Base-by-base conservation (phyloP, 2,888 invertebrate species). In the Epinotia nisella region DNA sequence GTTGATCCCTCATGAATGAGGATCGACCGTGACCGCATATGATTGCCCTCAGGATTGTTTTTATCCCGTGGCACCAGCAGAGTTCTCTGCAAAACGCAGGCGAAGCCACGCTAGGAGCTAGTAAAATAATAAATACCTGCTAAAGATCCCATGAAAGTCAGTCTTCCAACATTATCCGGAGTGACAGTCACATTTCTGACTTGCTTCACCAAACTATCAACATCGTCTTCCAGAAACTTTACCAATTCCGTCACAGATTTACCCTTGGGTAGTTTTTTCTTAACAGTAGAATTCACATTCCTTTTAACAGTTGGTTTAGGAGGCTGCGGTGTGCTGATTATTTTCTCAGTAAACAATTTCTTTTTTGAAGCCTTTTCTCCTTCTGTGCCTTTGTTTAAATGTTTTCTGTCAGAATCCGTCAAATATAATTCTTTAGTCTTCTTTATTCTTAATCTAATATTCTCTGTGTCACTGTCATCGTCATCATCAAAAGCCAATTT, bases 121-220 rank as follows among this genome's bases (percentile, higher is more conserved):
- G 9, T 35, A 35, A 17, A 49, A 55, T 19, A 70, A 60, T 29
- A 75, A 76, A 80, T 86, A 95, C 95, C 94, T 82, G 94, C 94
- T 75, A 95, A 86, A 59, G 95, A 95, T 64, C 91, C 94, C 73
- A 95, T 82, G 81, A 95, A 95, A 78, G 90, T 92, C 10, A 94
- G 85, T 61, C 88, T 86, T 74, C 83, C 87, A 3, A 85, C 78
- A 51, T 45, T 78, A 67, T 75, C 78, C 0, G 85, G 82, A n/a
- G 83, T 83, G 0, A 87, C 79, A 0, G 77, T 65, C 1, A 88
- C 85, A 77, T 77, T 83, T 51, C 84, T 80, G 58, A 90, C 85
- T 75, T 82, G 85, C 55, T 84, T 85, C 0, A 79, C 78, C 67
- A 91, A 79, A 2, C 74, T 62, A 56, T 82, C 80, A 35, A 78